phyloP scores from a whole-genome alignment of 2,888 invertebrate species.

The Lasioglossum pauxillum region DNA sequence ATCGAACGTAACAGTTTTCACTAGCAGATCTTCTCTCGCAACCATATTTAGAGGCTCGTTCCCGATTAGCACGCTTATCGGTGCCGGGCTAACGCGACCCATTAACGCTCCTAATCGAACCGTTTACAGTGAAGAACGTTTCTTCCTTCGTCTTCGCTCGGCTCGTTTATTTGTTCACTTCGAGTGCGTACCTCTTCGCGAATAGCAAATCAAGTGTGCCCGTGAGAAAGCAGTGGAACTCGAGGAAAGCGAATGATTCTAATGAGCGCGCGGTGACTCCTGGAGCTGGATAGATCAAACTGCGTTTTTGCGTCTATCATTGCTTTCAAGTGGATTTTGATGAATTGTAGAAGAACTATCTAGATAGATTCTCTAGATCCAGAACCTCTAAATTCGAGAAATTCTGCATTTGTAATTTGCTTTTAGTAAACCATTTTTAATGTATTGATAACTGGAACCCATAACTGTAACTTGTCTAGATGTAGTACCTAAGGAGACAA shows the following conservation, averaged over 20 bases:
- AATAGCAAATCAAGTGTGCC: background rate
- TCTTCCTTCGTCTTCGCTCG: background rate
- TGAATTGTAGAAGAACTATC: background rate
- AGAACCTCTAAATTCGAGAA: no score
- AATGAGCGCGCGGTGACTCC: background rate
- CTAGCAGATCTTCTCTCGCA: conserved; percentile 60
- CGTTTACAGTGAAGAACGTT: no score
- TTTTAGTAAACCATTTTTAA: conserved; percentile 74
- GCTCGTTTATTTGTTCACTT: background rate
- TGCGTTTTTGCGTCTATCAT: background rate
- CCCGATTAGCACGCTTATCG: conserved; percentile 28
- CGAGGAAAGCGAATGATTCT: background rate
- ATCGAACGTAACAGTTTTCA: conserved; percentile 77
- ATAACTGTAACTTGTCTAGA: conserved; percentile 87
- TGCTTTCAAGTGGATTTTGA: background rate
- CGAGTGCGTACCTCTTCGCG: background rate
- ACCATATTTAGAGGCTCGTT: conserved; percentile 20
- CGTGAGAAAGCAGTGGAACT: background rate
- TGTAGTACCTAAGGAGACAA: conserved; percentile 86
- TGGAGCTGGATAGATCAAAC: background rate
- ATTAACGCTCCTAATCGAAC: conserved; percentile 8
- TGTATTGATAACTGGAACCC: conserved; percentile 86
- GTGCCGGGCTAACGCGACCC: background rate
- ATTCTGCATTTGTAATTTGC: conserved; percentile 24
- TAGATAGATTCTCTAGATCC: background rate